Percentiles rank a stretch among this genome's conserved stretches.
Evolutionary conservation across 1,140 invertebrate genomes (phyloP).

Genomic region (Arion vulgaris): DNA sequence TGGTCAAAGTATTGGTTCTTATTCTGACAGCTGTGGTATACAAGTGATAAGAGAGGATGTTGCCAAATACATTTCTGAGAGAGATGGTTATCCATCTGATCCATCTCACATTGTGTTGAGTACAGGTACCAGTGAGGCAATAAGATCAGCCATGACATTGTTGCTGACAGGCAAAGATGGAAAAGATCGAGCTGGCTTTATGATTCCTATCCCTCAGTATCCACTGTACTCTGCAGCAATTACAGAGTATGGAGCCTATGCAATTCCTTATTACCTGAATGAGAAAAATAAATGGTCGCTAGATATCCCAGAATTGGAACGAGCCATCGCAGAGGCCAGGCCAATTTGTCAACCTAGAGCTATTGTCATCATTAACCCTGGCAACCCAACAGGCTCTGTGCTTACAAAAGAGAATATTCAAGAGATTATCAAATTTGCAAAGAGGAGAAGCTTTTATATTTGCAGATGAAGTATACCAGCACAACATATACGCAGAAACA

Average conservation of each 20-base stretch:
- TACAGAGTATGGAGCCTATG: slow-evolving; percentile 72
- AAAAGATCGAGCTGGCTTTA: slow-evolving; percentile 82
- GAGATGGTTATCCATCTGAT: slow-evolving; percentile 86
- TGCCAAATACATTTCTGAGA: slow-evolving; percentile 87
- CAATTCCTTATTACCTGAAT: slow-evolving; percentile 92
- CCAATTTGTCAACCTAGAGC: slow-evolving; percentile 84
- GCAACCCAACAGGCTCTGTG: slow-evolving; percentile 95
- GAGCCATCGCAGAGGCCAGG: slow-evolving; percentile 82
- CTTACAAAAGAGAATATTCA: slow-evolving; percentile 91
- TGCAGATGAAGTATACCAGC: slow-evolving; percentile 95
- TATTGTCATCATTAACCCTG: slow-evolving; percentile 97
- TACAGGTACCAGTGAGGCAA: slow-evolving; percentile 92
- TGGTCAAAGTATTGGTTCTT: slow-evolving; percentile 82
- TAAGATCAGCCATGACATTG: slow-evolving; percentile 84
- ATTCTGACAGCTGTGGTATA: slow-evolving; percentile 93
- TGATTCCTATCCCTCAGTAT: slow-evolving; percentile 99
- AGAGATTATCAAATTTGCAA: slow-evolving; percentile 92
- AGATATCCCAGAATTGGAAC: slow-evolving; percentile 85
- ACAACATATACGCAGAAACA: slow-evolving; percentile 93
- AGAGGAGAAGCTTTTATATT: slow-evolving; percentile 89
- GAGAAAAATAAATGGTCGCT: slow-evolving; percentile 92
- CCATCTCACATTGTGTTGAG: slow-evolving; percentile 88
- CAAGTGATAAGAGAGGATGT: slow-evolving; percentile 91
- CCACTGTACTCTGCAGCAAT: slow-evolving; percentile 97
- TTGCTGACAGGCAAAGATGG: slow-evolving; percentile 77